phyloP scores from a whole-genome alignment of 2,888 invertebrate species.

The Sarcophaga variegata region DNA sequence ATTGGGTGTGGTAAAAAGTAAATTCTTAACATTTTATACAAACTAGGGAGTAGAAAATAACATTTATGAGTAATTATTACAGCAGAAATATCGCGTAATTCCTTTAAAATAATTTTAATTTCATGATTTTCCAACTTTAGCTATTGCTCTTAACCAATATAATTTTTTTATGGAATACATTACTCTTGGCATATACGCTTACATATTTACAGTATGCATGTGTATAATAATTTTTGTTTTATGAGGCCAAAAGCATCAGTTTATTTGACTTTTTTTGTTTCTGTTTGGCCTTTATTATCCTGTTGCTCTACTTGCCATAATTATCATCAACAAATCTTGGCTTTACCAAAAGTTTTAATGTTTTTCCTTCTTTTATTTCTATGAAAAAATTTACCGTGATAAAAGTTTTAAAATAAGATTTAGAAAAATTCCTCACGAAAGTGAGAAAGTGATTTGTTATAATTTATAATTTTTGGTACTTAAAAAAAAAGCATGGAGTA shows the following conservation, averaged over 20 bases:
- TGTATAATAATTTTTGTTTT: slow-evolving; percentile 50
- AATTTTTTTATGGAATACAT: not conserved
- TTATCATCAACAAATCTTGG: slow-evolving; percentile 36
- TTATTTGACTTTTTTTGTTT: slow-evolving; percentile 11
- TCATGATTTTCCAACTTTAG: not conserved
- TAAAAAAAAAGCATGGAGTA: too few relatives aligned
- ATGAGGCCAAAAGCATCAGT: slow-evolving; percentile 41
- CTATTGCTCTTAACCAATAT: not conserved
- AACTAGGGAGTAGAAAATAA: too few relatives aligned
- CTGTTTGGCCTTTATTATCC: slow-evolving; percentile 57
- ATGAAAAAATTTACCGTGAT: too few relatives aligned
- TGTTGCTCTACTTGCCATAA: slow-evolving; percentile 57
- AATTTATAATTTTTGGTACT: too few relatives aligned
- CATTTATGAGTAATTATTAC: too few relatives aligned
- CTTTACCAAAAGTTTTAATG: slow-evolving; percentile 13
- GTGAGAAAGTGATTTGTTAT: too few relatives aligned
- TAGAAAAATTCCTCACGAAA: too few relatives aligned
- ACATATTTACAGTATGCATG: not conserved
- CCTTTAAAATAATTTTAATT: too few relatives aligned
- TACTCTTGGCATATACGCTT: not conserved
- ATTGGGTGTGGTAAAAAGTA: not conserved
- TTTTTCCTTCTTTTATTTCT: not conserved
- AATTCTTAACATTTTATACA: not conserved
- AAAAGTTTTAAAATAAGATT: too few relatives aligned
- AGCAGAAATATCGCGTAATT: too few relatives aligned